A percentile compares a stretch with the other conserved stretches of the same genome.
These are phyloP conservation scores for Gorsachius magnificus DNA, from an alignment of 2,797 vertebrate genomes.

Conservation along the genomic window DNA sequence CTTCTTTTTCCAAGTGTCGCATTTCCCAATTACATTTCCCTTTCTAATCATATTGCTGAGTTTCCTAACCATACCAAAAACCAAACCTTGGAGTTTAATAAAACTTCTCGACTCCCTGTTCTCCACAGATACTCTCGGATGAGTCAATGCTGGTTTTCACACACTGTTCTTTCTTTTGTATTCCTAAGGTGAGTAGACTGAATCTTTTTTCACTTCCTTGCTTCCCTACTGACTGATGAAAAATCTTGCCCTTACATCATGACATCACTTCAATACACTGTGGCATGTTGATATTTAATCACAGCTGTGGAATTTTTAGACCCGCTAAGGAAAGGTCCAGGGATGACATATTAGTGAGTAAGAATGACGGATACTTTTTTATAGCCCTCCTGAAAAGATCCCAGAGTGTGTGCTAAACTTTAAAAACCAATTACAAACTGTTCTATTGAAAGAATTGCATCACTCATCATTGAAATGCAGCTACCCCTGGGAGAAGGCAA, in stretches of 20 bases:
- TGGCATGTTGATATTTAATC: background rate
- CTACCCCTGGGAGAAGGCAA: conserved; percentile 1
- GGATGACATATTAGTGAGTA: background rate
- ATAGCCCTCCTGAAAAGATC: background rate
- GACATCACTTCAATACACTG: background rate
- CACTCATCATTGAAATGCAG: background rate
- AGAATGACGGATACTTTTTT: conserved; percentile 2
- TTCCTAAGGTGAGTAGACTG: background rate
- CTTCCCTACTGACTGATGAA: background rate
- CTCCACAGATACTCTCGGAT: background rate
- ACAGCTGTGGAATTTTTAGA: background rate
- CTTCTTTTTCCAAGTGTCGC: background rate
- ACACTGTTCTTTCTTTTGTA: background rate
- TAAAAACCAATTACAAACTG: background rate
- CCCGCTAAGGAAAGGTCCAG: background rate
- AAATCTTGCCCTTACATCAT: background rate
- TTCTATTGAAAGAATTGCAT: conserved; percentile 12
- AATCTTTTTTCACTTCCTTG: background rate
- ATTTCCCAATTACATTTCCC: background rate
- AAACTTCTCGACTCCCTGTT: background rate
- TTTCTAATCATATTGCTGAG: background rate
- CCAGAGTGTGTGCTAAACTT: background rate
- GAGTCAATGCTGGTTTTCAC: background rate
- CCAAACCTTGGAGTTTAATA: background rate
- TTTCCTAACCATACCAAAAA: background rate